Conservation (phyloP, 2,797 vertebrate genomes). For the Orestias chungarensis region DNA sequence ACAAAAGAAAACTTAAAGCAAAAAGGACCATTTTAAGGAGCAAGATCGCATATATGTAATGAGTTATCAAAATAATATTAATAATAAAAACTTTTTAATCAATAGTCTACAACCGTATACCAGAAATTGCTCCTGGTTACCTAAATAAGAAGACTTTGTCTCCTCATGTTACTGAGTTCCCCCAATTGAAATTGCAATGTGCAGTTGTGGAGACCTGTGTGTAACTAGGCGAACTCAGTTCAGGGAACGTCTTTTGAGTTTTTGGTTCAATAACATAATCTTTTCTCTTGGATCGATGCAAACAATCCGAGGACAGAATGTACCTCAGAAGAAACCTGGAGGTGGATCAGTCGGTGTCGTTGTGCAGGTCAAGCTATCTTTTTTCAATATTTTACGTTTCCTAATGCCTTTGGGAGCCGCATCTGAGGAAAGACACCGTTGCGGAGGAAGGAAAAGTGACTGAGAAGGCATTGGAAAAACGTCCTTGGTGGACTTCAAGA, state of each 20-base stretch:
- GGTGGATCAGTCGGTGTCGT: constrained; percentile 37
- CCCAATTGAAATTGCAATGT: constrained; percentile 21
- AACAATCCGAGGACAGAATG: constrained; percentile 34
- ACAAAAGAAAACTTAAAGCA: not conserved
- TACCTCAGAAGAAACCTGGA: constrained; percentile 33
- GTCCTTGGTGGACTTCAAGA: constrained; percentile 26
- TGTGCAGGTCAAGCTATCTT: constrained; percentile 25
- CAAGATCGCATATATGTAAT: not conserved
- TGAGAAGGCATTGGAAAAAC: constrained; percentile 17
- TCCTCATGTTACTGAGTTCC: constrained; percentile 16
- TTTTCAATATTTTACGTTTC: constrained; percentile 51
- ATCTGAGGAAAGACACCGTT: constrained; percentile 28
- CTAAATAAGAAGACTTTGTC: constrained; percentile 12
- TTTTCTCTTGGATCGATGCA: constrained; percentile 63
- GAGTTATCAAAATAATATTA: constrained; percentile 8
- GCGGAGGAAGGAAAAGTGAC: constrained; percentile 39
- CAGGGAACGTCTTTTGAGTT: constrained; percentile 41
- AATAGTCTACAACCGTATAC: constrained; percentile 1
- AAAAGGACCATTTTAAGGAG: not conserved
- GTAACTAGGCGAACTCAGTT: constrained; percentile 15
- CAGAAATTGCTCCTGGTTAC: not conserved
- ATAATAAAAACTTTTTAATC: too few species aligned
- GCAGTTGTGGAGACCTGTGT: constrained; percentile 40
- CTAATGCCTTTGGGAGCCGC: constrained; percentile 32
- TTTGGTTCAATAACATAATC: constrained; percentile 55